phyloP scores from a whole-genome alignment of 2,113 vertebrate species.

The Grantiella picta region DNA sequence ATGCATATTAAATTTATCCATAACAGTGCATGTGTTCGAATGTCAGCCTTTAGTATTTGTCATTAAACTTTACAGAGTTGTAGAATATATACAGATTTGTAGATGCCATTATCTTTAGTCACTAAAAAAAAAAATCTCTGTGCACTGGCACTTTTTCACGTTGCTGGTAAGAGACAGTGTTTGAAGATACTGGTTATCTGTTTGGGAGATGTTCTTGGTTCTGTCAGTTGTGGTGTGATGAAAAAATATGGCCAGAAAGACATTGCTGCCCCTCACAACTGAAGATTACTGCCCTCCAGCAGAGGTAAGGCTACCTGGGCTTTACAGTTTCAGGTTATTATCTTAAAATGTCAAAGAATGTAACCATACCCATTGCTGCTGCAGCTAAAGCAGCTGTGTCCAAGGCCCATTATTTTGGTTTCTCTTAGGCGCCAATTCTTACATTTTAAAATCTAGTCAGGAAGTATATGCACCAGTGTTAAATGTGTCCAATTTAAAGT shows the following conservation, averaged over 20 bases:
- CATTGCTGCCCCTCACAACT: background rate
- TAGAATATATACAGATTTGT: background rate
- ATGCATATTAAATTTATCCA: background rate
- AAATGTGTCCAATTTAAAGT: background rate
- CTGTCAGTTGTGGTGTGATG: background rate
- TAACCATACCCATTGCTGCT: fast-evolving
- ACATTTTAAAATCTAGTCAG: background rate
- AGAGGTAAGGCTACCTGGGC: background rate
- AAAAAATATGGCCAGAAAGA: background rate
- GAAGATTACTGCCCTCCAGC: background rate
- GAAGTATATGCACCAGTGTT: background rate
- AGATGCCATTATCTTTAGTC: background rate
- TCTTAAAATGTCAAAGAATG: background rate
- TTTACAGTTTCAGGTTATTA: background rate
- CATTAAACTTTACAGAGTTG: background rate
- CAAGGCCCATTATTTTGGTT: background rate
- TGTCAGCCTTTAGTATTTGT: background rate
- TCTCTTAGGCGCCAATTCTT: background rate
- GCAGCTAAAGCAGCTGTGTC: background rate
- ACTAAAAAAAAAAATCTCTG: background rate
- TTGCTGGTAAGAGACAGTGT: background rate
- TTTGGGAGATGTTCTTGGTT: background rate
- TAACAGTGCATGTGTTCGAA: background rate
- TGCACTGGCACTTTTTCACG: background rate
- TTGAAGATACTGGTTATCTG: background rate